Percentiles rank a stretch among this genome's conserved stretches.
Conservation (phyloP, 2,888 invertebrate genomes). For the Herminia tarsipennalis region DNA sequence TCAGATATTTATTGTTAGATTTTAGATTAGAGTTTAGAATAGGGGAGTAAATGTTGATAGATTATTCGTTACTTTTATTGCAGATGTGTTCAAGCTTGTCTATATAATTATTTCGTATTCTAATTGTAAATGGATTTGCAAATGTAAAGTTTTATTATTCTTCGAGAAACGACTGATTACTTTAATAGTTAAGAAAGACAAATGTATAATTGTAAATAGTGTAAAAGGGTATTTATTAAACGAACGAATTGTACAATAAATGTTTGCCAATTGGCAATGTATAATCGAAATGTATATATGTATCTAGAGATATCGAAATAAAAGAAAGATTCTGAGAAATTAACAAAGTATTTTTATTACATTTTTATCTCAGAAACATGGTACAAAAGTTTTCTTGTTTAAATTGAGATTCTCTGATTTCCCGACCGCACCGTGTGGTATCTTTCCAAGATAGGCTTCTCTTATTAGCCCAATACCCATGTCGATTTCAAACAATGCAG, state of each 20-base stretch:
- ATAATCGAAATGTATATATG: constrained; percentile 65
- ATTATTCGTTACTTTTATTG: constrained; percentile 70
- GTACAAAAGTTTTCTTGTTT: no score
- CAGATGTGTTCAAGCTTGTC: constrained; percentile 76
- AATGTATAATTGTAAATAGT: constrained; percentile 63
- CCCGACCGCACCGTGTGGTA: no score
- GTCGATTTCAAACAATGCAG: no score
- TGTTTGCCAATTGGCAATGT: constrained; percentile 47
- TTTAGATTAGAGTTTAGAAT: constrained; percentile 58
- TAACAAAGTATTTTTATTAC: constrained; percentile 47
- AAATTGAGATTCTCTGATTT: no score
- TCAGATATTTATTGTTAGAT: constrained; percentile 75
- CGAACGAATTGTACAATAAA: constrained; percentile 52
- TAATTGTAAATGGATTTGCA: constrained; percentile 42
- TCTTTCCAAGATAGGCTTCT: no score
- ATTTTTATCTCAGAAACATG: no score
- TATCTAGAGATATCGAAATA: constrained; percentile 67
- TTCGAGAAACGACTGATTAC: constrained; percentile 74
- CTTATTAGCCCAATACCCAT: no score
- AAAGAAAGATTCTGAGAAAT: constrained; percentile 59
- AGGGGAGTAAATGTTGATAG: constrained; percentile 61
- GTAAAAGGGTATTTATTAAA: constrained; percentile 63
- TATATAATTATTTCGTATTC: constrained; percentile 45
- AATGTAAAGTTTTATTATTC: constrained; percentile 47
- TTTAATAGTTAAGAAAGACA: constrained; percentile 55